These are phyloP conservation scores for Pagrus major DNA, from an alignment of 2,113 vertebrate species.

Conservation along the genomic window DNA sequence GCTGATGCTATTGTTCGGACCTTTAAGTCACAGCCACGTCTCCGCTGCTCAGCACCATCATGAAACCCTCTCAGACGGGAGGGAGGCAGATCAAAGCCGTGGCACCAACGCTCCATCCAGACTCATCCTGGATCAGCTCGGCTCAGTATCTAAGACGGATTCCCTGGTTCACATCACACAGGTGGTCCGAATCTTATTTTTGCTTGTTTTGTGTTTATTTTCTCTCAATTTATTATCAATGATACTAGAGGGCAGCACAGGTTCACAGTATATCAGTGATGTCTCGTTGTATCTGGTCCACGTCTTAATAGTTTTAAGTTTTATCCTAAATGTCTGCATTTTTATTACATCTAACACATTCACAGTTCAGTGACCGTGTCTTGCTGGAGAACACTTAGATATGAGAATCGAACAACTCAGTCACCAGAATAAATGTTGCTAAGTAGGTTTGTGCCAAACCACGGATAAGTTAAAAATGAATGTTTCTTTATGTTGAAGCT, in stretches of 20 bases:
- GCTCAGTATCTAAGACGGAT: not conserved
- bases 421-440: too few relatives aligned
- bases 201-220: not conserved
- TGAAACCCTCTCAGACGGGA: not conserved
- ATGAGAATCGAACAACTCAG: too few relatives aligned
- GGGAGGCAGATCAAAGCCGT: conserved; percentile 19
- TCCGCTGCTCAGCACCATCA: not conserved
- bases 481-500: too few relatives aligned
- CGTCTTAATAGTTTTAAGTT: not conserved
- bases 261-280: not conserved
- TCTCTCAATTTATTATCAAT: not conserved
- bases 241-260: too few relatives aligned
- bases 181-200: not conserved
- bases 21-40: not conserved
- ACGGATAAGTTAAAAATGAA: too few relatives aligned
- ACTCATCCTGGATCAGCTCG: conserved; percentile 24
- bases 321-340: not conserved
- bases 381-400: too few relatives aligned
- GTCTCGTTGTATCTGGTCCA: not conserved
- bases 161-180: not conserved
- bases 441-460: too few relatives aligned
- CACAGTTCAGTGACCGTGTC: too few relatives aligned
- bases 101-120: not conserved
- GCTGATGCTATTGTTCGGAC: not conserved
- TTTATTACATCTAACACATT: too few relatives aligned